Evolutionary conservation across 2,797 vertebrate species (phyloP), one percentile per base, ranked within the genome.

Genomic region (Galagoides demidoff): DNA sequence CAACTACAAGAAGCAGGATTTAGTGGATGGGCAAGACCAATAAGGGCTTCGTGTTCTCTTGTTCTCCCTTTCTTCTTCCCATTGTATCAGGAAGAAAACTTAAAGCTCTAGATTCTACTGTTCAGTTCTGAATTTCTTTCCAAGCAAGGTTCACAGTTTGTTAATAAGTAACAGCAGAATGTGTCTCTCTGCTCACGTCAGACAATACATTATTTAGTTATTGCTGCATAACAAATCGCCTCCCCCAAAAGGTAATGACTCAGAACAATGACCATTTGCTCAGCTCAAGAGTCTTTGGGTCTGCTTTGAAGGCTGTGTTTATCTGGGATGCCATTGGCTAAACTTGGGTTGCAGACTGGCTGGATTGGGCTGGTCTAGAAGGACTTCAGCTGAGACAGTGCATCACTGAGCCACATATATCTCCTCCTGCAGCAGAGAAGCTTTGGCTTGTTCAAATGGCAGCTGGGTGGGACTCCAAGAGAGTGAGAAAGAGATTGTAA

Each of bases 41-140:
- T 17, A 39, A 31, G 16, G 37, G 10, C 29, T 10, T 2, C 11
- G 27, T 1, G 1, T 23, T 37, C 17, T 59, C 39, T 1, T 11
- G 5, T 17, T 37, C 19, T 45, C 23, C 78, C 52, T 81, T 66
- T 22, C 25, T 73, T 27, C 25, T 34, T 43, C 52, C 8, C 19
- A 31, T 20, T 71, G 83, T 22, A 52, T 31, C 20, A 29, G 25
- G 1, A 57, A 73, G 39, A 81, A 76, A 55, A 27, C 7, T 37
- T n/a, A 37, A 71, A 61, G 34, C 27, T 23, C 49, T 74, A n/a
- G 25, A 27, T 17, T 23, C n/a, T 3, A 9, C 45, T 31, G 22
- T 0, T 14, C n/a, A 17, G 16, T 59, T 37, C 27, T 2, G 22
- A 68, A 85, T 31, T 49, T 39, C 39, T 90, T 85, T 49, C 39